Evolutionary conservation across 2,888 invertebrate species (phyloP), one percentile per base, ranked within the genome.

Genomic region (Bedellia somnulentella): DNA sequence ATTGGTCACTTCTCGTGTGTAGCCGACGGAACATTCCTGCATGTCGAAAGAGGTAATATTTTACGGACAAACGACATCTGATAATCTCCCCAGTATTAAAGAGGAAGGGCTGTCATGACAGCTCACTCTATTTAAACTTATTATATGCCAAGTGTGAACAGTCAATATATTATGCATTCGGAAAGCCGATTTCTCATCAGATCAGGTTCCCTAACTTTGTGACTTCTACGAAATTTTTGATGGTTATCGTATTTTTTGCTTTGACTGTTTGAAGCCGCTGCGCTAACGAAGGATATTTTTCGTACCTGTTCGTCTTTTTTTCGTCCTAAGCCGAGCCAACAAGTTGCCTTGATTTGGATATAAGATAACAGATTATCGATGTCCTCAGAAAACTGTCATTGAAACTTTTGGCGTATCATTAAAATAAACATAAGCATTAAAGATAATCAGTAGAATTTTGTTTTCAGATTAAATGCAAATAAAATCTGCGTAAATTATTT

Each of bases 221-320:
- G 51, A 56, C 48, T 75, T 73, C 73, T 60, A 39, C 56, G 73
- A 71, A 71, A 54, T 58, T 53, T 61, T 54, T 54, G 70, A 70
- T 71, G 44, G 37, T 50, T 62, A 70, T 71, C 71, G 49, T 8
- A 46, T 44, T 56, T 60, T 59, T 55, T 55, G 60, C 67, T 64
- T 61, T 33, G 57, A 53, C 55, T 49, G 47, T 16, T 49, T 56
- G 52, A 54, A 53, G 58, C 61, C 64, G 61, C 70, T 70, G 66
- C 64, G 61, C 70, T 70, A 66, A 71, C 71, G 63, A 70, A 68
- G 52, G 50, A 46, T 39, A 52, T 46, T 49, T 48, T 49, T 46
- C 47, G 52, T 63, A 63, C 66, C 67, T 67, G 63, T 62, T 57
- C 53, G 44, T 53, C 57, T 63, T 67, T 60, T 59, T 46, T 42